phyloP scores from a whole-genome alignment of 2,888 invertebrate genomes.

The Embidobia sp. region DNA sequence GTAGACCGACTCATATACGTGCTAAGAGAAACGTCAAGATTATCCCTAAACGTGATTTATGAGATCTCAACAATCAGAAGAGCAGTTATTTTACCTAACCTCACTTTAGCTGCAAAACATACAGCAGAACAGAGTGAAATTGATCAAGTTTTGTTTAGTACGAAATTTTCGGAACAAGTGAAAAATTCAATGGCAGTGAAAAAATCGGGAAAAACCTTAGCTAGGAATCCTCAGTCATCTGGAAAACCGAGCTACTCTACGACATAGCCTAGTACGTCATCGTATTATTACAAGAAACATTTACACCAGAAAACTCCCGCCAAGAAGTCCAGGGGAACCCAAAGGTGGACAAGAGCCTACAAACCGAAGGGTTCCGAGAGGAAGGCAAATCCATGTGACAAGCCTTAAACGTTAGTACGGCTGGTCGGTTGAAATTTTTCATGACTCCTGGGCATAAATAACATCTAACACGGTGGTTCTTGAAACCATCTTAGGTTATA shows the following conservation, averaged over 20 bases:
- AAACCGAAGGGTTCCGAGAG: background rate
- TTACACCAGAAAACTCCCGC: background rate
- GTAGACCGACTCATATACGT: background rate
- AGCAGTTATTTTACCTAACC: background rate
- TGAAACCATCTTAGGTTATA: background rate
- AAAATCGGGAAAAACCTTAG: background rate
- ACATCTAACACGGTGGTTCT: background rate
- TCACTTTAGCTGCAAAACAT: background rate
- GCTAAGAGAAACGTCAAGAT: background rate
- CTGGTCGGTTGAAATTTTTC: background rate
- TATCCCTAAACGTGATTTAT: background rate
- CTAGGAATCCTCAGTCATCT: background rate
- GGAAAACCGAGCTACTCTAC: background rate
- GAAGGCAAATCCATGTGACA: background rate
- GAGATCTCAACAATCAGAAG: background rate
- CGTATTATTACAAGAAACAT: no score
- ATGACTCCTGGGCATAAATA: background rate
- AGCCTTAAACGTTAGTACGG: conserved; percentile 1
- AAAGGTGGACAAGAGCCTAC: background rate
- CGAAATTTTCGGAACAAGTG: background rate
- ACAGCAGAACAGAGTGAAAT: background rate
- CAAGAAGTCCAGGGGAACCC: background rate
- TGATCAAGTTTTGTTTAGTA: background rate
- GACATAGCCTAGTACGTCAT: no score
- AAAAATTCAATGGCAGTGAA: conserved; percentile 1